Evolutionary conservation across 2,797 vertebrate species (phyloP).

Genomic region (Danio tinwini): DNA sequence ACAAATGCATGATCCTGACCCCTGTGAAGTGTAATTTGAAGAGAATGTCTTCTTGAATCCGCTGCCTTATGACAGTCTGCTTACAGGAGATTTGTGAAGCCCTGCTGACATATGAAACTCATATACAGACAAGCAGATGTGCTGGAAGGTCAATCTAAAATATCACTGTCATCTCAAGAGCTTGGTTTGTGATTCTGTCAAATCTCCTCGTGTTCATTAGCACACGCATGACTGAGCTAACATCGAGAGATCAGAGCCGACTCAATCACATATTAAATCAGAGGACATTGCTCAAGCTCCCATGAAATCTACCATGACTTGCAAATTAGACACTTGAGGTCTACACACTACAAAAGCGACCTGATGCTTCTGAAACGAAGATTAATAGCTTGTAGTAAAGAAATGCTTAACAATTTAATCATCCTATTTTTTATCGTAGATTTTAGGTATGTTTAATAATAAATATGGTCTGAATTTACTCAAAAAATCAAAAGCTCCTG

Average conservation of each 20-base stretch:
- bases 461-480: no score
- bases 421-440: neutral
- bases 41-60: slow-evolving; percentile 10
- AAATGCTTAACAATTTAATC: neutral
- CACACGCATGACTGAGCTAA: slow-evolving; percentile 37
- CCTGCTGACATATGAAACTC: slow-evolving; percentile 28
- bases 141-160: slow-evolving; percentile 22
- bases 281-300: slow-evolving; percentile 18
- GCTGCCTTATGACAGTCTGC: slow-evolving; percentile 24
- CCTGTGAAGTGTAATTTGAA: slow-evolving; percentile 29
- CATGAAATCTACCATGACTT: slow-evolving; percentile 45
- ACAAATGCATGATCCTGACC: slow-evolving; percentile 28
- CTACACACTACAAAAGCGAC: neutral
- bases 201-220: slow-evolving; percentile 37
- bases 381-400: neutral
- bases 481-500: no score
- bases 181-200: slow-evolving; percentile 9
- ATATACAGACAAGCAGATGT: slow-evolving; percentile 6
- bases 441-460: no score
- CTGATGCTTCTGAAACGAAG: neutral
- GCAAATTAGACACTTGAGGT: slow-evolving; percentile 25
- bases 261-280: slow-evolving; percentile 20
- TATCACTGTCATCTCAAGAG: slow-evolving; percentile 3
- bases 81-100: slow-evolving; percentile 18
- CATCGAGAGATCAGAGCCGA: slow-evolving; percentile 31